phyloP scores from a whole-genome alignment of 2,113 vertebrate genomes.

The Ahaetulla prasina region DNA sequence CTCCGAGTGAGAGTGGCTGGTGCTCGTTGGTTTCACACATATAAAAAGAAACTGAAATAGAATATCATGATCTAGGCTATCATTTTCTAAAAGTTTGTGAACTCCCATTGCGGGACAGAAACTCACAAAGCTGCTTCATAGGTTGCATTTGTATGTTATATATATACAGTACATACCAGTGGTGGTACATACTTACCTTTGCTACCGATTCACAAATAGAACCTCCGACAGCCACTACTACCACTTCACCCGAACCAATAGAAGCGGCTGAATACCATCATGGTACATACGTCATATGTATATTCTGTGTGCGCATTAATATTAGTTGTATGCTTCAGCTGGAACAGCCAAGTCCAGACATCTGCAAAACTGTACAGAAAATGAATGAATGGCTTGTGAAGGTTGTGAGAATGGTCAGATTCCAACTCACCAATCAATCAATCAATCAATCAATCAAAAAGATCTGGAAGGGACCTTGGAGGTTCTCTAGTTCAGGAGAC shows the following conservation, averaged over 20 bases:
- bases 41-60: not conserved
- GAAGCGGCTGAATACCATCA: no score
- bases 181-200: no score
- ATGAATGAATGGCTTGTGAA: not conserved
- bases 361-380: not conserved
- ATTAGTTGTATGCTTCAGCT: not conserved
- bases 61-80: not conserved
- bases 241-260: no score
- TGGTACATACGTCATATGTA: not conserved
- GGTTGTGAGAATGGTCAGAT: not conserved
- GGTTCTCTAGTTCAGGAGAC: no score
- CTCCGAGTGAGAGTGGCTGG: not conserved
- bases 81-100: not conserved
- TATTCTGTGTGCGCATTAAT: not conserved
- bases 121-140: not conserved
- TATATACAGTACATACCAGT: not conserved
- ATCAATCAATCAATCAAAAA: no score
- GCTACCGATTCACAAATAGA: no score
- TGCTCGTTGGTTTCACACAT: not conserved
- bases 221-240: no score
- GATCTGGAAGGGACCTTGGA: no score
- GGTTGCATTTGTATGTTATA: not conserved
- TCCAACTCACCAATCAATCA: not conserved
- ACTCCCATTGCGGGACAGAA: not conserved
- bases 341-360: not conserved